Conservation (phyloP, 1,140 invertebrate genomes). For the Drosophila auraria region DNA sequence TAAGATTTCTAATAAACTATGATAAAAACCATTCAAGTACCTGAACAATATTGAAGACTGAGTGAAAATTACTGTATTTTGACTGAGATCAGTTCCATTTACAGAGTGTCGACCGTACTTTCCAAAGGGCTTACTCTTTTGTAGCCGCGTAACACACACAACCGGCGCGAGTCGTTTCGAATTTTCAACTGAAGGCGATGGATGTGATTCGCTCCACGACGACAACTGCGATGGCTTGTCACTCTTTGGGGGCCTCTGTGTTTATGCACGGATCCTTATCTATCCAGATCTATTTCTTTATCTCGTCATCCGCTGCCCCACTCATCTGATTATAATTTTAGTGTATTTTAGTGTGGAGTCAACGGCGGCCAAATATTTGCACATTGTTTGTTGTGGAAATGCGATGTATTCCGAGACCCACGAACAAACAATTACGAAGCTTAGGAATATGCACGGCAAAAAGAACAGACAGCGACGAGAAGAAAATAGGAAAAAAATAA, state of each 20-base stretch:
- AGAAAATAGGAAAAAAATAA: slow-evolving; percentile 3
- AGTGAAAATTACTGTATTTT: neutral
- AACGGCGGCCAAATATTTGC: slow-evolving; percentile 49
- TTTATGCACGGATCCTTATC: slow-evolving; percentile 46
- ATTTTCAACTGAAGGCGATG: slow-evolving; percentile 19
- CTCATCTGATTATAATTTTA: slow-evolving; percentile 34
- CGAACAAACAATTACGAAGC: slow-evolving; percentile 41
- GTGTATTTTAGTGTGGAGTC: slow-evolving; percentile 44
- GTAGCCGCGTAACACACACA: slow-evolving; percentile 15
- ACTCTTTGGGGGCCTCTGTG: slow-evolving; percentile 29
- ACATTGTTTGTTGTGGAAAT: slow-evolving; percentile 58
- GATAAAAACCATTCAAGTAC: neutral
- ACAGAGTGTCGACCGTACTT: slow-evolving; percentile 18
- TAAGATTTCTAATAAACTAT: no score
- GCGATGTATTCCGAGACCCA: slow-evolving; percentile 20
- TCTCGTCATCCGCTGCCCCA: slow-evolving; percentile 24
- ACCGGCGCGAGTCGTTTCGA: slow-evolving; percentile 27
- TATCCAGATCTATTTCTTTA: slow-evolving; percentile 57
- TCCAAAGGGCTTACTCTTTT: slow-evolving; percentile 25
- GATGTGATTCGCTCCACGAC: neutral
- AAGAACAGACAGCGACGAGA: neutral
- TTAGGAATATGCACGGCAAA: slow-evolving; percentile 31
- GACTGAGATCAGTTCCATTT: slow-evolving; percentile 13
- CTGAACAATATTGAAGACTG: neutral
- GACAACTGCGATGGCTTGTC: slow-evolving; percentile 10